These are phyloP conservation scores for Pangasius mekongensis DNA, from an alignment of 2,797 vertebrate genomes.

Conservation along the genomic window DNA sequence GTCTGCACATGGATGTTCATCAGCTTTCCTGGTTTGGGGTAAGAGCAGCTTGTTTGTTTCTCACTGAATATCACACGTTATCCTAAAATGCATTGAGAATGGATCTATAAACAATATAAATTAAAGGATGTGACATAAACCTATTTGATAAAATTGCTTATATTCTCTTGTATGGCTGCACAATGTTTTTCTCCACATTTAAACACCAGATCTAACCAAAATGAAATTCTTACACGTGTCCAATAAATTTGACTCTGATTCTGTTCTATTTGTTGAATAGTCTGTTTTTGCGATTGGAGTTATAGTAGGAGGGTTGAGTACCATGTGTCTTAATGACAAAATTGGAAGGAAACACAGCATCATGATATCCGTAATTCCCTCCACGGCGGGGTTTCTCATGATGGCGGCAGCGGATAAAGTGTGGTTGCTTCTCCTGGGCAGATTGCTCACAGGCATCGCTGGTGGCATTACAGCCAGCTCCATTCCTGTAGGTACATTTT, in stretches of 20 bases:
- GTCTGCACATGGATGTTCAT: conserved; percentile 73
- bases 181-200: not conserved
- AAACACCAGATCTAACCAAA: not conserved
- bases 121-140: no score
- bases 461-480: conserved; percentile 87
- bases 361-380: conserved; percentile 86
- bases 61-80: not conserved
- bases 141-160: not conserved
- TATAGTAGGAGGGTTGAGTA: conserved; percentile 81
- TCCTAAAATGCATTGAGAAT: not conserved
- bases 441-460: conserved; percentile 86
- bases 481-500: conserved; percentile 84
- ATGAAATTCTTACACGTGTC: not conserved
- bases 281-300: conserved; percentile 89
- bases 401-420: conserved; percentile 79
- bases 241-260: not conserved
- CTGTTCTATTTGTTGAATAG: conserved; percentile 57
- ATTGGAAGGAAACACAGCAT: conserved; percentile 91
- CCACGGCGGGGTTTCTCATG: conserved; percentile 77
- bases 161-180: no score
- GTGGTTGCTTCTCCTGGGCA: conserved; percentile 88
- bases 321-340: conserved; percentile 89
- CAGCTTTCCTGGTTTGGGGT: conserved; percentile 90
- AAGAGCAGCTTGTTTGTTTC: conserved; percentile 32
- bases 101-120: not conserved